Conservation (phyloP, 2,113 vertebrate genomes). For the Hepsetus odoe region DNA sequence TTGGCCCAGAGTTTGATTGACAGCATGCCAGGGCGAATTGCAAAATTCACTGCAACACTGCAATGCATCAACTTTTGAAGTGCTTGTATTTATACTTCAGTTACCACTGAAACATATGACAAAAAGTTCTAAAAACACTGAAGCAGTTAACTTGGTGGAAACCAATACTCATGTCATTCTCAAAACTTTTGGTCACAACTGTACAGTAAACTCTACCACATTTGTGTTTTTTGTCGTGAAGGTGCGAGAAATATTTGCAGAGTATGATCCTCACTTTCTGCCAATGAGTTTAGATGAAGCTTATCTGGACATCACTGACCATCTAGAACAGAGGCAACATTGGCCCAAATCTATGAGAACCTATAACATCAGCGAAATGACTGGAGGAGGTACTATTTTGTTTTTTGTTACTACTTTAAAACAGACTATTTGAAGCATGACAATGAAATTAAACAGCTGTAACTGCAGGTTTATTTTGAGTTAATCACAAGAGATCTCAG, state of each 20-base stretch:
- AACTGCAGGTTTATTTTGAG: no score
- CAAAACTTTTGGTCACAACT: no score
- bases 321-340: slow-evolving; percentile 83
- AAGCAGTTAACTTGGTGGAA: no score
- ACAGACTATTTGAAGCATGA: background rate
- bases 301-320: slow-evolving; percentile 92
- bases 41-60: no score
- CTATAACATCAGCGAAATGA: slow-evolving; percentile 61
- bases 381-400: slow-evolving; percentile 48
- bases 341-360: slow-evolving; percentile 86
- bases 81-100: no score
- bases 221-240: slow-evolving; percentile 57
- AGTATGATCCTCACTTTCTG: slow-evolving; percentile 92
- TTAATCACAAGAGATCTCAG: no score
- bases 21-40: no score
- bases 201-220: background rate
- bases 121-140: no score
- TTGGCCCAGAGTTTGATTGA: no score
- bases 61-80: no score
- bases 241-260: slow-evolving; percentile 88
- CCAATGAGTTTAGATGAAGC: slow-evolving; percentile 95
- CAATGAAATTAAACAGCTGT: background rate
- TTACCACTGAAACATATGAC: no score
- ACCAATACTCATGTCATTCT: no score
- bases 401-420: background rate